Base-by-base conservation (phyloP, 2,113 vertebrate species). In the Colistium nudipinnis region DNA sequence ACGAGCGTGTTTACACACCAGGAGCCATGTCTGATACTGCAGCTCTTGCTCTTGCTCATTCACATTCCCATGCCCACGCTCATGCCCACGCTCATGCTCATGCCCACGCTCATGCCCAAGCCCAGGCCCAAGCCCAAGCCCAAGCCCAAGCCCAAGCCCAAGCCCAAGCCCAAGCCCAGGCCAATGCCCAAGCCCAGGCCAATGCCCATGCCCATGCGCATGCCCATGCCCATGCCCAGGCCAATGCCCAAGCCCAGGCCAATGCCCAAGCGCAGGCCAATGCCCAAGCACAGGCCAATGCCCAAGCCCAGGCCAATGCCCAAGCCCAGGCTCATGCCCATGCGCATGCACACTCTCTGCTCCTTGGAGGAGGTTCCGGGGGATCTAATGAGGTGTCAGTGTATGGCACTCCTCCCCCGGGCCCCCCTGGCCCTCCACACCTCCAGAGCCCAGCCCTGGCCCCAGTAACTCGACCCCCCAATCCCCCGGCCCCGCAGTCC, bases 321-420 rank as follows among this genome's bases (percentile, higher is more conserved):
- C 78, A 87, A 25, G 86, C 92, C 20, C 90, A 92, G 53, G 87
- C 86, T 0, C 77, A 88, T 24, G 86, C 91, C 19, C 90, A 92
- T 59, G 87, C 83, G 0, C 88, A 91, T 60, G 85, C 90, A 43
- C 90, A 93, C 82, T 91, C 93, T 38, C 74, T 93, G 76, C 92
- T 94, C 48, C 86, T 93, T 30, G 92, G 88, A 48, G 92, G 88
- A 66, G 89, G 90, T 7, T 88, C 85, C 31, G 80, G 65, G 4
- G 90, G 76, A 49, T 64, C 66, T 28, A 89, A 88, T 70, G 93
- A 93, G 62, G 92, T 93, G 22, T 84, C 91, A 24, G 61, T 93
- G 54, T 94, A 93, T 31, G 90, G 92, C 56, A 93, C 93, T 25
- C 92, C 92, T 67, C 92, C 91, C 16, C 84, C 87, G 22, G 87